These are phyloP conservation scores for Diabrotica virgifera DNA, from an alignment of 1,140 invertebrate species.

Conservation along the genomic window DNA sequence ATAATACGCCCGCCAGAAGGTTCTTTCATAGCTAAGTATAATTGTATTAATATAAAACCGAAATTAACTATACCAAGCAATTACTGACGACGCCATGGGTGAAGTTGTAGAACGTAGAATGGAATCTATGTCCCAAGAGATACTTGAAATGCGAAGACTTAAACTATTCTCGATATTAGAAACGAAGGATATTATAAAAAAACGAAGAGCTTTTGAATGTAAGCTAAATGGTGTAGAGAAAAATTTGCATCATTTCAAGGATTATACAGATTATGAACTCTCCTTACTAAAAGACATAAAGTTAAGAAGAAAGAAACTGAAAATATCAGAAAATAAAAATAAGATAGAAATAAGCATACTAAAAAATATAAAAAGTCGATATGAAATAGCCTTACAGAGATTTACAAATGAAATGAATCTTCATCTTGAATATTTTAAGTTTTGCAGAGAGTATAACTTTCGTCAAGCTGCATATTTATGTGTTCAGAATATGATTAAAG, in stretches of 20 bases:
- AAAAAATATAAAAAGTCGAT: constrained; percentile 33
- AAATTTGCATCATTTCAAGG: constrained; percentile 31
- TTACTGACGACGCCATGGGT: constrained; percentile 16
- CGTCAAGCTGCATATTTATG: constrained; percentile 24
- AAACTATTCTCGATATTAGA: constrained; percentile 30
- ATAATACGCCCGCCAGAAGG: too few species aligned
- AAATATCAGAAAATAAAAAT: constrained; percentile 29
- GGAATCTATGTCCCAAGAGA: constrained; percentile 32
- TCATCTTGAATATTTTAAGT: constrained; percentile 33
- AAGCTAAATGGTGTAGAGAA: constrained; percentile 35
- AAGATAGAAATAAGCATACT: constrained; percentile 35
- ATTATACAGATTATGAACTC: constrained; percentile 35
- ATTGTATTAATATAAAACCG: too few species aligned
- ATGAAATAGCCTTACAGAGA: constrained; percentile 33
- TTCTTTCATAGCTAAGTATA: too few species aligned
- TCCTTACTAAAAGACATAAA: constrained; percentile 29
- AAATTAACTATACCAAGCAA: too few species aligned
- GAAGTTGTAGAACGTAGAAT: constrained; percentile 30
- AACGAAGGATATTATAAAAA: constrained; percentile 28
- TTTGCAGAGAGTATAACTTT: constrained; percentile 32
- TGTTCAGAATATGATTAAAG: constrained; percentile 35
- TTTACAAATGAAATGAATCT: constrained; percentile 33
- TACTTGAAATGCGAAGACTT: constrained; percentile 30
- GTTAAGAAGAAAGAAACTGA: constrained; percentile 27
- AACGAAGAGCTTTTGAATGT: constrained; percentile 32